A percentile compares a stretch with the other conserved stretches of the same genome.
phyloP scores from a whole-genome alignment of 2,113 vertebrate species.

The Alouatta palliata region DNA sequence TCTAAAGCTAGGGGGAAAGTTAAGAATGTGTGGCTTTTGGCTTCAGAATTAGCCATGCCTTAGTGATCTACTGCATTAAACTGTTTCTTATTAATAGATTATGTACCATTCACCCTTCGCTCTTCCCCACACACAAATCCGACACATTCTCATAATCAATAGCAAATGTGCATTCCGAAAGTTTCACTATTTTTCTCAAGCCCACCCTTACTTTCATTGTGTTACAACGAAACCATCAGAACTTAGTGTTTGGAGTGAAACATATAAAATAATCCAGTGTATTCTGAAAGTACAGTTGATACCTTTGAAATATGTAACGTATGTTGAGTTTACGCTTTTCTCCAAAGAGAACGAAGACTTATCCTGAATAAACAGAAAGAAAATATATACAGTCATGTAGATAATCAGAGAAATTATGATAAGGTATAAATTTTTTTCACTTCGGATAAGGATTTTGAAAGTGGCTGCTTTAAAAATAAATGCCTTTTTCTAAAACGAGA shows the following conservation, averaged over 20 bases:
- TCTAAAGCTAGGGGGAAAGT: conserved; percentile 80
- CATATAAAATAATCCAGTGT: not conserved
- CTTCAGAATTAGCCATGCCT: conserved; percentile 84
- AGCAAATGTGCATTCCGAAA: conserved; percentile 84
- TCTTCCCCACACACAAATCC: conserved; percentile 71
- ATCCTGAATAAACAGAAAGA: not conserved
- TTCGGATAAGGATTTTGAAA: not conserved
- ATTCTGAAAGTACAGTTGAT: not conserved
- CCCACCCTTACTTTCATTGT: conserved; percentile 83
- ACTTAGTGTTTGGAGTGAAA: conserved; percentile 67
- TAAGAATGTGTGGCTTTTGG: conserved; percentile 86
- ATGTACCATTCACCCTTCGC: conserved; percentile 72
- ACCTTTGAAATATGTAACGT: conserved; percentile 4
- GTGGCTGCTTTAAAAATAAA: not conserved
- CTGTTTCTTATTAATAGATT: conserved; percentile 90
- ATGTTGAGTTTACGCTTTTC: not conserved
- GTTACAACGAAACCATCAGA: conserved; percentile 75
- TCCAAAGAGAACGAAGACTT: not conserved
- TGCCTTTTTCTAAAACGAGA: not conserved
- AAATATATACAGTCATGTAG: not conserved
- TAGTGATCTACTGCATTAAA: conserved; percentile 84
- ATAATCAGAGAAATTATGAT: not conserved
- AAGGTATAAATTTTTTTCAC: not conserved
- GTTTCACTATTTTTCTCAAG: conserved; percentile 77
- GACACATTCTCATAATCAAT: conserved; percentile 86